Evolutionary conservation across 2,113 vertebrate genomes (phyloP), one percentile per base, ranked within the genome.

Genomic region (Corythoichthys intestinalis): DNA sequence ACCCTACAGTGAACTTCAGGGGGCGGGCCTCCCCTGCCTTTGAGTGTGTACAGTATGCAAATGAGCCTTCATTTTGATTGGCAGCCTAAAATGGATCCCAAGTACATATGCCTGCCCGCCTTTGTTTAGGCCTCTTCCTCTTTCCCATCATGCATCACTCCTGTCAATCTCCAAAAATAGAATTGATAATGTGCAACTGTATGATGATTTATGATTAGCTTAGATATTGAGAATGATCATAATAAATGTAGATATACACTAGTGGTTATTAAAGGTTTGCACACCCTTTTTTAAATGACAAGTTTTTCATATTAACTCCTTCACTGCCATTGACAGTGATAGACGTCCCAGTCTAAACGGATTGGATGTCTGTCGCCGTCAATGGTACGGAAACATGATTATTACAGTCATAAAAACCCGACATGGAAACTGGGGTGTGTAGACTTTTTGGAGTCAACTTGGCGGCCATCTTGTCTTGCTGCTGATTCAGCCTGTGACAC

Each of bases 41-140:
- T 77, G 4, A 62, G 48, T 70, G 58, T 10, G 4, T 71, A 56
- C 79, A 61, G 66, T 75, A 84, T 86, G 81, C 78, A 85, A 87
- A 88, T 74, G 65, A 81, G 37, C 64, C 41, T 65, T 78, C 86
- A 77, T 83, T 85, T 86, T 85, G 83, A 89, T 89, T 89, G 86
- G 86, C 83, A 86, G 83, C 17, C 63, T 80, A 86, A 89, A 78
- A 87, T 87, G 87, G 85, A 85, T 80, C 76, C 83, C 76, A 0
- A 39, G 39, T 44, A 44, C 6, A 44, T 44, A 8, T 2, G 41
- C 41, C 6, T 8, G 41, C 9, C 41, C 41, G 68, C 71, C 76
- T 84, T 84, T 84, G 81, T 86, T 77, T 77, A 6, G 10, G 39
- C 39, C 39, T 1, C 39, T 41, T 20, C 60, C 60, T 62, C 46